Base-by-base conservation (phyloP, 2,113 vertebrate genomes). In the Bostrychus sinensis region DNA sequence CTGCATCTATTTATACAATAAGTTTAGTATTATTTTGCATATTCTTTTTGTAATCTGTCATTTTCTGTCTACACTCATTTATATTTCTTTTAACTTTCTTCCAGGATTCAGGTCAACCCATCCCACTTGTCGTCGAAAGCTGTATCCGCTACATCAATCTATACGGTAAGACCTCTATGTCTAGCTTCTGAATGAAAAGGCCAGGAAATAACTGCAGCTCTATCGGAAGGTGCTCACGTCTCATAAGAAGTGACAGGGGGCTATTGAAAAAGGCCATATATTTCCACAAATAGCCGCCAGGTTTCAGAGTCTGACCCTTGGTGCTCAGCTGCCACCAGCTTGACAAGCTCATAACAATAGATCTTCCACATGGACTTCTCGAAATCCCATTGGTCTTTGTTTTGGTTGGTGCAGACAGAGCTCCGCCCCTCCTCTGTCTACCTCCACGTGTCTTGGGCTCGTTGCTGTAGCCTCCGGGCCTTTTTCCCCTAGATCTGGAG, bases 131-230 rank as follows among this genome's bases (percentile, higher is more conserved):
- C 0, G 97, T 98, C 0, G 97, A 99, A 80, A 99, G 96, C 89
- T 99, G 96, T 64, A 90, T 99, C 80, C 91, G 96, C 41, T 96
- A 96, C 92, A 98, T 99, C 92, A 99, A 98, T 83, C 89, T 99
- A 13, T 98, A 99, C 0, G 97, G 97, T 99, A 70, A 94, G 94
- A 50, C 43, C 63, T n/a, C 60, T 5, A 12, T 19, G 51, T 36
- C 2, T 58, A 14, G 6, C 34, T 37, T 63, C 32, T 54, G 41
- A n/a, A 17, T 20, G 32, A 78, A 55, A 72, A 82, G 20, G 55
- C 13, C 16, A 38, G 55, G 55, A 61, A 58, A 48, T 1, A 17
- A 34, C 48, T 1, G 3, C n/a, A 63, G 30, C n/a, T 56, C 30
- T 42, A 57, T 58, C 37, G 36, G 30, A 70, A 70, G 56, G 20